Evolutionary conservation across 2,113 vertebrate species (phyloP).

Genomic region (Hyperoodon ampullatus): DNA sequence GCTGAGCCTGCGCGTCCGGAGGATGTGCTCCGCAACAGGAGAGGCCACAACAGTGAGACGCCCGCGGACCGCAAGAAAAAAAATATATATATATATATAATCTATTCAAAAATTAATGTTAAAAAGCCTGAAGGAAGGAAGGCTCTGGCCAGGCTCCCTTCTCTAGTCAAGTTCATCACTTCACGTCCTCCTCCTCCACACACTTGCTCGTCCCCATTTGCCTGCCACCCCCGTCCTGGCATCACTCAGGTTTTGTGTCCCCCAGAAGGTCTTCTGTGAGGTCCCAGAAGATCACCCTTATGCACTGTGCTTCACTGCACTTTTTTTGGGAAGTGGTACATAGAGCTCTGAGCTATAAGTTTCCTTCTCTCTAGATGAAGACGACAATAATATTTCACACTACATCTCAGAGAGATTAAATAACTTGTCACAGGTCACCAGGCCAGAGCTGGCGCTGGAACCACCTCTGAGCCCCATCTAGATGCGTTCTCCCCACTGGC

Average conservation of each 20-base stretch:
- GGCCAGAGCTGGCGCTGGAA: not conserved
- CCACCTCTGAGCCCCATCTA: not conserved
- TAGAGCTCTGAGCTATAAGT: not conserved
- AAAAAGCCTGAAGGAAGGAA: not conserved
- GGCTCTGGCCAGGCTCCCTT: not conserved
- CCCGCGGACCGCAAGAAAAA: too few species aligned
- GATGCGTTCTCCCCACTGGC: not conserved
- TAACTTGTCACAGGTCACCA: not conserved
- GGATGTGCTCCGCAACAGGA: too few species aligned
- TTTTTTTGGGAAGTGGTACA: not conserved
- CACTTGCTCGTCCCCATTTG: not conserved
- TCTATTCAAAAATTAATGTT: not conserved
- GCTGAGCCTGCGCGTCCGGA: too few species aligned
- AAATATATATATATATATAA: not conserved
- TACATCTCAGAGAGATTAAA: not conserved
- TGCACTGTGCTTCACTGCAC: not conserved
- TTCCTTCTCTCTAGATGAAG: not conserved
- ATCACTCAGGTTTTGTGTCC: not conserved
- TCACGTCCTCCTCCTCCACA: not conserved
- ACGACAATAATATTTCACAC: not conserved
- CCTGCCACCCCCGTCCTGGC: not conserved
- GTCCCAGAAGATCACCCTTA: not conserved
- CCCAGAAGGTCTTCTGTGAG: not conserved
- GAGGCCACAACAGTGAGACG: too few species aligned
- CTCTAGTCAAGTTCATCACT: not conserved